These are phyloP conservation scores for Thereuonema tuberculata DNA, from an alignment of 1,140 invertebrate genomes.

Conservation along the genomic window DNA sequence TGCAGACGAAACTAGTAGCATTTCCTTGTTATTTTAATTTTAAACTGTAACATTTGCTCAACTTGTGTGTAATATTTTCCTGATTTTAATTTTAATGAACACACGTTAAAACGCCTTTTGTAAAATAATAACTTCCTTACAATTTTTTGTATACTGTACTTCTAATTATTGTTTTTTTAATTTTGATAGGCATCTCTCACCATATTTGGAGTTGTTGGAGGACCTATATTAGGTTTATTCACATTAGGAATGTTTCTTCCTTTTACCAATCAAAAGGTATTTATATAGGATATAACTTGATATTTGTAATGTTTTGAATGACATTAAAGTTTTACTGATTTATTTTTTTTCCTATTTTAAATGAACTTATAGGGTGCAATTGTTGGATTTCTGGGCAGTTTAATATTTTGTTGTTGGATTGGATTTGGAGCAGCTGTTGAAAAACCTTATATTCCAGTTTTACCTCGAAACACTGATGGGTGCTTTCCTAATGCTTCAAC, in stretches of 20 bases:
- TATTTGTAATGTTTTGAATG: background rate
- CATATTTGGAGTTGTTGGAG: conserved; percentile 64
- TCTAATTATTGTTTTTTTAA: conserved; percentile 4
- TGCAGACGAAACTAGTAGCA: no score
- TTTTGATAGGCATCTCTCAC: conserved; percentile 49
- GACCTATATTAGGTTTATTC: conserved; percentile 62
- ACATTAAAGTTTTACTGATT: conserved; percentile 2
- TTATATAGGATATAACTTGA: background rate
- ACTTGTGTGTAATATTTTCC: no score
- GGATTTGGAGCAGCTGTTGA: conserved; percentile 59
- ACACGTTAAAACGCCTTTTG: background rate
- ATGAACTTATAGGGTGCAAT: conserved; percentile 44
- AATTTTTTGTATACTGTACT: background rate
- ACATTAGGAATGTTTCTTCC: conserved; percentile 58
- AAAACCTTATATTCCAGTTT: conserved; percentile 41
- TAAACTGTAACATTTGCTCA: background rate
- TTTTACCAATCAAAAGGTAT: conserved; percentile 41
- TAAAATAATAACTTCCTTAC: background rate
- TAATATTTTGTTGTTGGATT: conserved; percentile 63
- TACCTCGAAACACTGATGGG: conserved; percentile 39
- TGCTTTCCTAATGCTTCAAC: conserved; percentile 15
- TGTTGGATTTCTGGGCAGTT: conserved; percentile 44
- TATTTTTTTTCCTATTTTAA: conserved; percentile 10
- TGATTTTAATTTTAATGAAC: no score
- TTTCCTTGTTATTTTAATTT: background rate